Base-by-base conservation (phyloP, 2,797 vertebrate genomes). In the Manis javanica region DNA sequence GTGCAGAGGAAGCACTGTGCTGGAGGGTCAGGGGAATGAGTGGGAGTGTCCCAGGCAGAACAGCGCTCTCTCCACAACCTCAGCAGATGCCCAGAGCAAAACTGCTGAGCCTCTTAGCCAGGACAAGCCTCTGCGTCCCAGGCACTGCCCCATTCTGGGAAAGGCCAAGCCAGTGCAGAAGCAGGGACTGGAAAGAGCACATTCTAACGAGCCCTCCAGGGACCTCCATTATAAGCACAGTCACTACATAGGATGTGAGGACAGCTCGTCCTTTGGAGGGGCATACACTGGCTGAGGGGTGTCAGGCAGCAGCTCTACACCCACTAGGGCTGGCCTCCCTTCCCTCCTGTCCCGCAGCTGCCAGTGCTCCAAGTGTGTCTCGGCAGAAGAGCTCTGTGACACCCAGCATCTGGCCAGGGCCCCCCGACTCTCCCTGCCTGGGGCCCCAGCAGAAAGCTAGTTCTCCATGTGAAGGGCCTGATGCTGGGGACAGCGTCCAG, bases 381-480 rank as follows among this genome's bases (percentile, higher is more conserved):
- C 99, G 7, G 98, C 98, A 0, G 99, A 99, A 97, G 99, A 99
- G 97, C 98, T 99, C 34, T 99, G 99, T 96, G 98, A 99, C 87
- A 95, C 98, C 1, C 98, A 98, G 29, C 99, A 99, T 96, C 97
- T 99, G 95, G 98, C 99, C 96, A 98, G 96, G 81, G 98, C 98
- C 34, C 99, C 99, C 3, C 98, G 87, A 14, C 96, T 99, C 87
- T 99, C 98, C 37, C 98, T 99, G 98, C 96, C 59, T 97, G 99
- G 79, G 98, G 98, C 4, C 82, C 97, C 86, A 98, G 99, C 24
- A 98, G 98, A 75, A 97, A 99, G 87, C 98, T 99, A 77, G 97
- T 99, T 53, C 98, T 99, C 96, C 98, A 93, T 74, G 34, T 99
- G 90, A 98, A 94, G 63, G 92, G 82, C 64, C 46, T 46, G 92